Base-by-base conservation (phyloP, 2,888 invertebrate genomes). In the Salpingus planirostris region DNA sequence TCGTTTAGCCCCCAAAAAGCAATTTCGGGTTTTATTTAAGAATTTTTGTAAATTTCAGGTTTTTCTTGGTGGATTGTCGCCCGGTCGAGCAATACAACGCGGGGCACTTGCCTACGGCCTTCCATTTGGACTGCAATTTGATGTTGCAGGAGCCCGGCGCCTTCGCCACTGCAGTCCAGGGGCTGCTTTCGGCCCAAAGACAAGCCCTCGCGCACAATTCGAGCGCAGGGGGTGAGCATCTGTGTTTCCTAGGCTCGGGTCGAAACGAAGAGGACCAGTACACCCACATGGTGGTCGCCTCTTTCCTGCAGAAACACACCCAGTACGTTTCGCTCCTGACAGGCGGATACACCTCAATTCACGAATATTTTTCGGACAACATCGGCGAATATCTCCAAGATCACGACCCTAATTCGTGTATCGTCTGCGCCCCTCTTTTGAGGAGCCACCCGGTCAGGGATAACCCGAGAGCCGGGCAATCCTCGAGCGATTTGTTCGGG, bases 271-370 rank as follows among this genome's bases (percentile, higher is more conserved):
- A 92, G 66, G 95, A 96, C 62, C 88, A 88, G 50, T 93, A 92
- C 59, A 91, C 95, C 11, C 87, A 95, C 60, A 98, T 98, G 97
- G 95, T 96, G 13, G 89, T 98, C 10, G 91, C 97, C 3, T 90
- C 91, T 33, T 96, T 98, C 64, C 71, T 98, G 26, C 95, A 96
- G 65, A 85, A 88, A 59, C 87, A 90, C 58, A 88, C 87, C 1
- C 84, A 86, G 51, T 95, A 89, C 60, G 89, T 98, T 26, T 90
- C 92, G 27, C 76, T 95, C 65, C 74, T 95, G 11, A 81, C 83
- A 44, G 93, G 95, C 34, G 97, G 97, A 2, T 97, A 93, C 66
- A 70, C 72, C 50, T 80, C 85, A 13, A 78, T 88, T 43, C 88
- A 88, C 55, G 82, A 86, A 45, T 82, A 86, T 52, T 82, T 92